Percentiles rank a stretch among this genome's conserved stretches.
These are phyloP conservation scores for Paramormyrops hopkinsi DNA, from an alignment of 2,797 vertebrate genomes.

Conservation along the genomic window DNA sequence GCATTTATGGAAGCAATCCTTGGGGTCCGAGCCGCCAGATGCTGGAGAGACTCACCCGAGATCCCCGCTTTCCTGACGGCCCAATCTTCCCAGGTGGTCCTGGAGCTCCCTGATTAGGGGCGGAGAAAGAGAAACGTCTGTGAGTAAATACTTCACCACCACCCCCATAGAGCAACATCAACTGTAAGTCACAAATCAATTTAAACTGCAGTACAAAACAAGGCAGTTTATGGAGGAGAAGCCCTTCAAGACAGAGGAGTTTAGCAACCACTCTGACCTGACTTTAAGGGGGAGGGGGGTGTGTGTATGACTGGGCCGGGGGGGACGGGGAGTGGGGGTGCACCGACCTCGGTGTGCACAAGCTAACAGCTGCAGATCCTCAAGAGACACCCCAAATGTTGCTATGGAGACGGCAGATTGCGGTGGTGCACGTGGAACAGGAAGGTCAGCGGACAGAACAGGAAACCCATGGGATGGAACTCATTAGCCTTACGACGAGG, in stretches of 20 bases:
- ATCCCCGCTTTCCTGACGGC: slow-evolving; percentile 79
- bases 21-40: not conserved
- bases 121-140: slow-evolving; percentile 31
- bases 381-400: not conserved
- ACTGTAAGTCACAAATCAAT: not conserved
- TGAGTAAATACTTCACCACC: slow-evolving; percentile 28
- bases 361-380: slow-evolving; percentile 22
- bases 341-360: not conserved
- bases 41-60: slow-evolving; percentile 69
- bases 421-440: not conserved
- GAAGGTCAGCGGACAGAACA: not conserved
- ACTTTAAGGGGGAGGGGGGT: not conserved
- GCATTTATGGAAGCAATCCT: not conserved
- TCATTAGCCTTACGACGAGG: not conserved
- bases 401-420: not conserved
- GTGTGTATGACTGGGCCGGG: not conserved
- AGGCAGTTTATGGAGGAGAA: not conserved
- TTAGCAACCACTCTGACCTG: not conserved
- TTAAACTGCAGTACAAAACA: not conserved
- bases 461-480: not conserved
- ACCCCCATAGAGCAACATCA: not conserved
- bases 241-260: not conserved
- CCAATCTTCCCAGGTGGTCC: slow-evolving; percentile 83
- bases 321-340: not conserved
- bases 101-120: slow-evolving; percentile 66